Conservation (phyloP, 2,888 invertebrate species). For the Oithona nana region DNA sequence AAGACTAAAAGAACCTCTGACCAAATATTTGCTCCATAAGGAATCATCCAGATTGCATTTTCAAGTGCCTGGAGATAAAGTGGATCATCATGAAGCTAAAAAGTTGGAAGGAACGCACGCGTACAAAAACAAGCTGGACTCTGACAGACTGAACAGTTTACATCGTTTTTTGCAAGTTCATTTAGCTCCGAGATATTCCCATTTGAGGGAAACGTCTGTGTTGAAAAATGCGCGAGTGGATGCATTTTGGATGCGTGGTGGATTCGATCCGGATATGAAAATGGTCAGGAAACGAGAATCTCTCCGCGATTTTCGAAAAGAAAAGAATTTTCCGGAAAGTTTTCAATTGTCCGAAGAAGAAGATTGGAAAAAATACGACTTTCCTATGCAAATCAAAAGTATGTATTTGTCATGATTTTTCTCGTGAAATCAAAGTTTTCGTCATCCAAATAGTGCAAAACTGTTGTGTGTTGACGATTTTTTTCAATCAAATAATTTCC, state of each 20-base stretch:
- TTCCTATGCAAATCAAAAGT: background rate
- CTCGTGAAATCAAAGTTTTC: too few relatives aligned
- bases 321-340: background rate
- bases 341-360: background rate
- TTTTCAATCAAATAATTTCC: too few relatives aligned
- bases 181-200: background rate
- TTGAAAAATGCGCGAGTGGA: background rate
- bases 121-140: too few relatives aligned
- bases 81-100: too few relatives aligned
- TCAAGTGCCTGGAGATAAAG: too few relatives aligned
- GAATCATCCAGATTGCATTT: too few relatives aligned
- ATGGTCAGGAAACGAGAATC: background rate
- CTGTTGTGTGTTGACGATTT: too few relatives aligned
- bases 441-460: too few relatives aligned
- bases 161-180: background rate
- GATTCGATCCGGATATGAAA: background rate
- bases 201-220: background rate
- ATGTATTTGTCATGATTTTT: too few relatives aligned
- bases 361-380: background rate
- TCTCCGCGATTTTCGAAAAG: background rate
- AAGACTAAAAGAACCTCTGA: background rate
- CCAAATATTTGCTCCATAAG: background rate
- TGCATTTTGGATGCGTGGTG: background rate
- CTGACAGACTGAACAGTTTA: too few relatives aligned
- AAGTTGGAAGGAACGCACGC: too few relatives aligned